Evolutionary conservation across 2,888 invertebrate genomes (phyloP).

Genomic region (Drosophila austrosaltans): DNA sequence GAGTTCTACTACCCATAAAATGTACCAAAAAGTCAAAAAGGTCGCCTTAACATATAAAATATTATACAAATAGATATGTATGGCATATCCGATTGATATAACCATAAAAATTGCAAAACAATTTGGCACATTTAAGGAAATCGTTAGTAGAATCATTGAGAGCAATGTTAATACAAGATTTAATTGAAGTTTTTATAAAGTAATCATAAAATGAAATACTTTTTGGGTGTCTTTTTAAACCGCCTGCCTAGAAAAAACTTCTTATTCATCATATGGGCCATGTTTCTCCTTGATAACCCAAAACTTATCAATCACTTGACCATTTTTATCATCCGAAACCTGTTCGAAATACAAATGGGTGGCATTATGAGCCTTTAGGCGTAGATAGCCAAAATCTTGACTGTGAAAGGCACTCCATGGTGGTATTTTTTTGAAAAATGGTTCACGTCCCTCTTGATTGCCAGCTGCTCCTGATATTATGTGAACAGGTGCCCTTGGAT

Average conservation of each 20-base stretch:
- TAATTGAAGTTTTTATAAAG: too few relatives aligned
- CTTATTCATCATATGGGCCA: conserved; percentile 60
- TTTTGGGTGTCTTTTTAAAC: too few relatives aligned
- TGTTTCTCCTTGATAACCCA: conserved; percentile 87
- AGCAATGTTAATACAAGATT: too few relatives aligned
- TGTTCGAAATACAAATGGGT: conserved; percentile 96
- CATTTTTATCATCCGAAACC: conserved; percentile 89
- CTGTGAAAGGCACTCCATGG: conserved; percentile 94
- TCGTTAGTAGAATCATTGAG: too few relatives aligned
- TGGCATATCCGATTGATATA: too few relatives aligned
- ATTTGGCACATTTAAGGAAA: too few relatives aligned
- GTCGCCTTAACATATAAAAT: too few relatives aligned
- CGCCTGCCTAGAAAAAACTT: neutral
- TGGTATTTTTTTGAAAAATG: conserved; percentile 86
- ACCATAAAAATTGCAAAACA: too few relatives aligned
- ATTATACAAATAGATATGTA: too few relatives aligned
- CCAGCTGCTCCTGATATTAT: conserved; percentile 95
- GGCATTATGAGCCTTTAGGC: conserved; percentile 90
- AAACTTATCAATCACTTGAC: conserved; percentile 88
- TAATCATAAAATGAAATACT: too few relatives aligned
- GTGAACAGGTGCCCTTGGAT: conserved; percentile 93
- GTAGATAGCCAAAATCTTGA: conserved; percentile 95
- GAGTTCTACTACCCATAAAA: too few relatives aligned
- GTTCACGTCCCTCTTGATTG: conserved; percentile 92
- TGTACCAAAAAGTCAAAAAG: too few relatives aligned